Evolutionary conservation across 1,140 invertebrate genomes (phyloP).

Genomic region (Cydia strobilella): DNA sequence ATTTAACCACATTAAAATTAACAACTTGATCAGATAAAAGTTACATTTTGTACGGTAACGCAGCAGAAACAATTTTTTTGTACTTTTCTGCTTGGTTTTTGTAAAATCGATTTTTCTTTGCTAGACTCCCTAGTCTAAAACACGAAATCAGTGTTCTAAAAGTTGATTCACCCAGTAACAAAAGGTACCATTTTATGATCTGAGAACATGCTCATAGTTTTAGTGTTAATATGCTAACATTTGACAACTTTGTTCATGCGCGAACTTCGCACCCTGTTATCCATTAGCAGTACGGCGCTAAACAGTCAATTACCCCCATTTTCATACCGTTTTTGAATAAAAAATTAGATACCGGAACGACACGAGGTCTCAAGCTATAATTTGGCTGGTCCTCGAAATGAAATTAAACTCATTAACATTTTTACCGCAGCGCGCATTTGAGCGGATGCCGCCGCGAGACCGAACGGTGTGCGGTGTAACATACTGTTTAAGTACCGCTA

Average conservation of each 20-base stretch:
- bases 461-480: constrained; percentile 35
- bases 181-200: no score
- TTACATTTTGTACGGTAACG: no score
- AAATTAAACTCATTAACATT: constrained; percentile 40
- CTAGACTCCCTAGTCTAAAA: no score
- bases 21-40: no score
- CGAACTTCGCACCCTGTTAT: neutral
- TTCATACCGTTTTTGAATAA: constrained; percentile 13
- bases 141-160: no score
- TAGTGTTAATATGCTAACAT: neutral
- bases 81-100: no score
- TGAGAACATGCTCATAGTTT: no score
- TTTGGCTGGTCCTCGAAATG: constrained; percentile 36
- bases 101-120: no score
- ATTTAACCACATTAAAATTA: no score
- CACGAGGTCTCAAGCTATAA: constrained; percentile 40
- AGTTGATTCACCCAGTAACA: no score
- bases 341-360: constrained; percentile 37
- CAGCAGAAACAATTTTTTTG: no score
- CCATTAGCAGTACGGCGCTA: neutral
- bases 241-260: neutral
- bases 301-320: constrained; percentile 20
- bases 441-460: constrained; percentile 40
- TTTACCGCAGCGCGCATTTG: constrained; percentile 34
- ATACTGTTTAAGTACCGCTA: constrained; percentile 36